A percentile compares a stretch with the other conserved stretches of the same genome.
Conservation (phyloP, 2,888 invertebrate genomes). For the Apamea crenata region DNA sequence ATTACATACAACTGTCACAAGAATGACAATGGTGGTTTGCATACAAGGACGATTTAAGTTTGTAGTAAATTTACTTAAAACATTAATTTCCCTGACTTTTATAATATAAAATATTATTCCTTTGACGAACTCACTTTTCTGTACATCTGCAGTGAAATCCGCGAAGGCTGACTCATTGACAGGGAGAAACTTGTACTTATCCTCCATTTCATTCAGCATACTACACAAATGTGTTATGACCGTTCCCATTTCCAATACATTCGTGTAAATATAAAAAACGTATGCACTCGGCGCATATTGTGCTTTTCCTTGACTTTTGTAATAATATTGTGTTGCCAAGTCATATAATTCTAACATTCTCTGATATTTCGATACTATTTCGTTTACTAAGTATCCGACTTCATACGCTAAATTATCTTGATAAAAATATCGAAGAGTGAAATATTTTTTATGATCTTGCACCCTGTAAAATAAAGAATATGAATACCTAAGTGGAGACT, state of each 20-base stretch:
- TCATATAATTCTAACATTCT: slow-evolving; percentile 73
- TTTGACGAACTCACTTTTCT: slow-evolving; percentile 9
- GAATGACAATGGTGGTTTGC: neutral
- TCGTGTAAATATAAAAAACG: slow-evolving; percentile 72
- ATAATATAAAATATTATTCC: neutral
- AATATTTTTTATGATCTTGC: slow-evolving; percentile 62
- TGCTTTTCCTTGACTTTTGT: neutral
- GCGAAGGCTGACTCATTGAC: slow-evolving; percentile 12
- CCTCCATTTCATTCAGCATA: slow-evolving; percentile 74
- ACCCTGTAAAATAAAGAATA: slow-evolving; percentile 57
- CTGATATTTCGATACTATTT: slow-evolving; percentile 73
- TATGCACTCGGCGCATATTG: slow-evolving; percentile 42
- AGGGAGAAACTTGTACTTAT: slow-evolving; percentile 67
- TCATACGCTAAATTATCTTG: slow-evolving; percentile 70
- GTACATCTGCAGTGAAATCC: slow-evolving; percentile 43
- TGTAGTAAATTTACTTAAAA: neutral
- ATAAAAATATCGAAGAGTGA: slow-evolving; percentile 64
- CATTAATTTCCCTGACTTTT: neutral
- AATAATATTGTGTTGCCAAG: slow-evolving; percentile 41
- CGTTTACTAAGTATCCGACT: slow-evolving; percentile 72
- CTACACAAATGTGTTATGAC: slow-evolving; percentile 72
- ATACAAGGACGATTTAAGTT: no score
- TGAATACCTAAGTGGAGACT: neutral
- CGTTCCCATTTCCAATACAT: slow-evolving; percentile 66
- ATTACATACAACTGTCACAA: neutral